These are phyloP conservation scores for Silvanus unidentatus DNA, from an alignment of 2,888 invertebrate species.

Conservation along the genomic window DNA sequence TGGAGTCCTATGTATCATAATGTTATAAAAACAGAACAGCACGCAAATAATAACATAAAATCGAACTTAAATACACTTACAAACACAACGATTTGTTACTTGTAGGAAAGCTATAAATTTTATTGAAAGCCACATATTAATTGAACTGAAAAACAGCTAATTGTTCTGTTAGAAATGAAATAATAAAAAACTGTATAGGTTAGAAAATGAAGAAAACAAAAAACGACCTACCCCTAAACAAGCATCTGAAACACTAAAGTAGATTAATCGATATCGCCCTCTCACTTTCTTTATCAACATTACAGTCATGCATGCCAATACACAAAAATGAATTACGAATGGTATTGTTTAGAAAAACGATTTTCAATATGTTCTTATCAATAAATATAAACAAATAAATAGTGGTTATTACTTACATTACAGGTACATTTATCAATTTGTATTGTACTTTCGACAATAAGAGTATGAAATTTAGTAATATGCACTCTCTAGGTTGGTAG, in stretches of 20 bases:
- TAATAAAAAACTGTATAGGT: conserved; percentile 28
- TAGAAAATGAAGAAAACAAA: conserved; percentile 25
- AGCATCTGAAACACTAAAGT: conserved; percentile 31
- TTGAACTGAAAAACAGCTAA: conserved; percentile 20
- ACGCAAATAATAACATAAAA: conserved; percentile 8
- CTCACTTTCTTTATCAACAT: conserved; percentile 9
- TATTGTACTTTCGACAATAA: too few species aligned
- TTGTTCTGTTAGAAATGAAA: conserved; percentile 19
- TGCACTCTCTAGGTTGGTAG: too few species aligned
- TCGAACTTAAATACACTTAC: conserved; percentile 13
- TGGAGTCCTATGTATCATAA: conserved; percentile 30
- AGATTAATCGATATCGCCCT: conserved; percentile 30
- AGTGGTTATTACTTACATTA: too few species aligned
- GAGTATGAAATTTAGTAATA: too few species aligned
- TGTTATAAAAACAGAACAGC: conserved; percentile 16
- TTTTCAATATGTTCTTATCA: too few species aligned
- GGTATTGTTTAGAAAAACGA: too few species aligned
- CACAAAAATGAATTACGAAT: too few species aligned
- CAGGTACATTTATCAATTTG: too few species aligned
- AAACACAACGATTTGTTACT: conserved; percentile 21
- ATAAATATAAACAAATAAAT: too few species aligned
- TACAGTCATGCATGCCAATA: too few species aligned
- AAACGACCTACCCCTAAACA: conserved; percentile 38
- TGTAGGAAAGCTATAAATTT: conserved; percentile 19
- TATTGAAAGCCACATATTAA: conserved; percentile 22